Base-by-base conservation (phyloP, 2,888 invertebrate genomes). In the Spicauda simplicius region DNA sequence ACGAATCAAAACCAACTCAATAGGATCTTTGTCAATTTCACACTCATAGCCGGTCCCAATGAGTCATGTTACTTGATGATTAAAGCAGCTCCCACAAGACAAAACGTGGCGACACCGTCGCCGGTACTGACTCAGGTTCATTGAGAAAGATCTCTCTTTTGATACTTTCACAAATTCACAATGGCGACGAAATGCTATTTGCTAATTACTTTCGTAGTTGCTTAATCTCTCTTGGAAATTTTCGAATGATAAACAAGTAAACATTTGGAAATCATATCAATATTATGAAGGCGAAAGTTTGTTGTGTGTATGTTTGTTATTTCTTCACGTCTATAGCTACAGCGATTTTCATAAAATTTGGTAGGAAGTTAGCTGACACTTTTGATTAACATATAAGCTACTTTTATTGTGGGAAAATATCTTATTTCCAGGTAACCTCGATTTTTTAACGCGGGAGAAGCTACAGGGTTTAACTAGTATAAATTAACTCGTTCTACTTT, bases 121-220 rank as follows among this genome's bases (percentile, higher is more conserved):
- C 75, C 78, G 74, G 73, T 77, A 83, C 84, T 88, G 88, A 87
- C 82, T 90, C 87, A 89, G 78, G 76, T 72, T 78, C 58, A 54
- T 65, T 55, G 59, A 66, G 19, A 54, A 59, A 65, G 65, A 65
- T 79, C 76, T 64, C 65, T 69, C 65, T 69, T 63, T 72, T 77
- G 64, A 75, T 73, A 84, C 83, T 83, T 83, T 83, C 80, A 75
- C 65, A 55, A 56, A 66, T 55, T 54, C 45, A 55, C 79, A 82
- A 83, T 80, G 74, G 77, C 76, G 74, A 77, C 72, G 73, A 75
- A 72, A 75, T 70, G 33, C 48, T n/a, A 66, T 33, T 48, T 48
- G 45, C 41, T 58, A 54, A 54, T 54, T 45, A 30, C 12, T 41
- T 18, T 50, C 50, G 10, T 18, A 50, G 18, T 50, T 18, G 16